A percentile compares a stretch with the other conserved stretches of the same genome.
phyloP scores from a whole-genome alignment of 2,888 invertebrate species.

The Idaea biselata region DNA sequence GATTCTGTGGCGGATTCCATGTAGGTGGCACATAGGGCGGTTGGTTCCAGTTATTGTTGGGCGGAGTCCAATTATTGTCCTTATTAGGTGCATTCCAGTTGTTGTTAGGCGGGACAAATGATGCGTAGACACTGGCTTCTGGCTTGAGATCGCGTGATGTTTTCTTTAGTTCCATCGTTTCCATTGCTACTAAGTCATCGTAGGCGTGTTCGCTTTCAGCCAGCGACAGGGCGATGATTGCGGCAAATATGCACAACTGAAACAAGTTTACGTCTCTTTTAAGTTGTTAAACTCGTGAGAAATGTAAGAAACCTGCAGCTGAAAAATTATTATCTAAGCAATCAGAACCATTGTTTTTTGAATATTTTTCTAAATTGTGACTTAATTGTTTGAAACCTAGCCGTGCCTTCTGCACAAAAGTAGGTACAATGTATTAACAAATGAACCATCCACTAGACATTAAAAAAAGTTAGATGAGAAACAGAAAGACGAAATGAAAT shows the following conservation, averaged over 20 bases:
- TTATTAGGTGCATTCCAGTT: constrained; percentile 26
- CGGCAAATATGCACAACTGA: constrained; percentile 55
- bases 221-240: constrained; percentile 55
- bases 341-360: no score
- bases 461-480: no score
- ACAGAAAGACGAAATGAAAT: no score
- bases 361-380: no score
- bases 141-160: constrained; percentile 38
- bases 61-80: constrained; percentile 12
- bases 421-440: no score
- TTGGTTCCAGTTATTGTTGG: constrained; percentile 4
- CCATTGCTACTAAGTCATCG: constrained; percentile 55
- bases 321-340: no score
- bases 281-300: neutral
- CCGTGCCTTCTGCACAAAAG: no score
- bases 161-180: constrained; percentile 48
- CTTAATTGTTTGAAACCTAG: no score
- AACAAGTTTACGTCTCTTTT: constrained; percentile 12
- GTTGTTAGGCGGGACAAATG: constrained; percentile 25
- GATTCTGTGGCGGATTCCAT: constrained; percentile 24
- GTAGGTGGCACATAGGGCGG: constrained; percentile 25
- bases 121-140: constrained; percentile 42
- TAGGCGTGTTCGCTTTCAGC: constrained; percentile 46
- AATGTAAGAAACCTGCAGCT: no score
- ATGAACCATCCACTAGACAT: no score